Evolutionary conservation across 1,140 invertebrate species (phyloP).

Genomic region (Heliconius eleuchia): DNA sequence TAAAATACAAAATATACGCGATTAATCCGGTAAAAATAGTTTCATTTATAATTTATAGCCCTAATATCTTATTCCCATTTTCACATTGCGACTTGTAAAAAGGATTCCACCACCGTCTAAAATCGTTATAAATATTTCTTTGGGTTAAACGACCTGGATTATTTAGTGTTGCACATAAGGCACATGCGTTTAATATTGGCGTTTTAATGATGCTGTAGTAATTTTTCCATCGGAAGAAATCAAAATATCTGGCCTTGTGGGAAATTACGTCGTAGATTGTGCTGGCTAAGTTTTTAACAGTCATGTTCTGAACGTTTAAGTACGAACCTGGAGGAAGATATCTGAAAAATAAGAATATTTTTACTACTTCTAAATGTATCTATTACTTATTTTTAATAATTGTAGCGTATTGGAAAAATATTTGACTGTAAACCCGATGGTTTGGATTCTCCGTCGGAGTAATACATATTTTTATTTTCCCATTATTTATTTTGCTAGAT

Average conservation of each 20-base stretch:
- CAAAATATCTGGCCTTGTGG: slow-evolving; percentile 49
- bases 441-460: too few relatives aligned
- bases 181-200: slow-evolving; percentile 45
- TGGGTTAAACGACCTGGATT: slow-evolving; percentile 41
- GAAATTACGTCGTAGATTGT: slow-evolving; percentile 50
- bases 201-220: slow-evolving; percentile 52
- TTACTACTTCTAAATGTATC: too few relatives aligned
- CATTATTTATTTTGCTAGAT: too few relatives aligned
- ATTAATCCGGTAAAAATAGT: too few relatives aligned
- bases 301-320: slow-evolving; percentile 42
- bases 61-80: not conserved
- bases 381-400: too few relatives aligned
- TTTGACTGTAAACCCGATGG: too few relatives aligned
- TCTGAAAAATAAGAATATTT: slow-evolving; percentile 33
- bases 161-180: slow-evolving; percentile 51
- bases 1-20: too few relatives aligned
- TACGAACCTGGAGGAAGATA: slow-evolving; percentile 61
- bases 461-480: too few relatives aligned
- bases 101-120: slow-evolving; percentile 62
- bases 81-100: slow-evolving; percentile 44
- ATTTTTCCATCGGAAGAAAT: slow-evolving; percentile 61
- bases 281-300: slow-evolving; percentile 37
- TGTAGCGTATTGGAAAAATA: too few relatives aligned
- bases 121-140: slow-evolving; percentile 33
- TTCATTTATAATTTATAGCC: too few relatives aligned